phyloP scores from a whole-genome alignment of 2,797 vertebrate species.

The Macropus fuliginosus region DNA sequence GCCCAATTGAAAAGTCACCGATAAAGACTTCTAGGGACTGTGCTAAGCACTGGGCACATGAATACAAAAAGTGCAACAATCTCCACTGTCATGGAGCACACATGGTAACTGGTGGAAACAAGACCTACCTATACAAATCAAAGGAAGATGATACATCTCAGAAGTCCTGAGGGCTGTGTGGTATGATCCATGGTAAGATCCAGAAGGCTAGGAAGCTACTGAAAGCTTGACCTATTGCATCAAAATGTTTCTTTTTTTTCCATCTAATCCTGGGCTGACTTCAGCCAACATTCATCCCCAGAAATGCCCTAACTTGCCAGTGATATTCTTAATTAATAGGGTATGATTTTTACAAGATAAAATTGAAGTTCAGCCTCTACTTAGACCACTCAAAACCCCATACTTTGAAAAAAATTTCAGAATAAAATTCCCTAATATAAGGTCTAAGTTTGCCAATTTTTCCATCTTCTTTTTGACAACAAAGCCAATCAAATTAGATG shows the following conservation, averaged over 20 bases:
- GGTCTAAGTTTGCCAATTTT: not conserved
- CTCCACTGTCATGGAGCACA: too few relatives aligned
- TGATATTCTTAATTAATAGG: not conserved
- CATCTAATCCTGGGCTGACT: too few relatives aligned
- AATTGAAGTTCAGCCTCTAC: not conserved
- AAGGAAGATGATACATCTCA: too few relatives aligned
- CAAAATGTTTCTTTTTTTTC: too few relatives aligned
- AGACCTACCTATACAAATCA: too few relatives aligned
- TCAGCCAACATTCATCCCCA: too few relatives aligned
- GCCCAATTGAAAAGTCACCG: not conserved
- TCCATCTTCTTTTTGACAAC: not conserved
- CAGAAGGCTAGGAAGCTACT: too few relatives aligned
- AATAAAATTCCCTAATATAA: not conserved
- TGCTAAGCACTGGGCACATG: not conserved
- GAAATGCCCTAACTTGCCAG: not conserved
- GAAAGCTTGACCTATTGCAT: too few relatives aligned
- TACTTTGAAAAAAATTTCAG: not conserved
- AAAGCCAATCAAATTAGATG: not conserved
- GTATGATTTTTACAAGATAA: not conserved
- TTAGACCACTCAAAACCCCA: not conserved
- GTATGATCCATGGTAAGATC: too few relatives aligned
- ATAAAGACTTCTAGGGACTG: not conserved
- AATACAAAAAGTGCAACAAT: not conserved
- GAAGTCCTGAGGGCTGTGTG: too few relatives aligned
- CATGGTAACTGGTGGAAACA: not conserved